These are phyloP conservation scores for Zootoca vivipara DNA, from an alignment of 2,113 vertebrate species.

Conservation along the genomic window DNA sequence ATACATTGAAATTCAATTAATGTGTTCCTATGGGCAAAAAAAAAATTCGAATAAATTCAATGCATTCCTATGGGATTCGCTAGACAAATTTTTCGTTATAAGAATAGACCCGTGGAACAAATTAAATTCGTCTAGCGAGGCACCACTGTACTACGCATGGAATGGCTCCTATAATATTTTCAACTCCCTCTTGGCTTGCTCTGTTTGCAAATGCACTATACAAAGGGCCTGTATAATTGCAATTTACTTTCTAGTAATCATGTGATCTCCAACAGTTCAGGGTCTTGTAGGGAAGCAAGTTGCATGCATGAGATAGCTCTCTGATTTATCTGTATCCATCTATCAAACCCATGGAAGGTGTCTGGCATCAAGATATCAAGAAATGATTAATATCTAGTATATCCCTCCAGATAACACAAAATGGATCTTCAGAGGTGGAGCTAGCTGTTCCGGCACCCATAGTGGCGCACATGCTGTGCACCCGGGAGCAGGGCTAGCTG, in stretches of 20 bases:
- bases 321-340: background rate
- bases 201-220: background rate
- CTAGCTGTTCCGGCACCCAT: no score
- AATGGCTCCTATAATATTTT: background rate
- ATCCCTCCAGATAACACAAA: background rate
- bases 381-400: background rate
- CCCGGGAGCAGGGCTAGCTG: no score
- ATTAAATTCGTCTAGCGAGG: no score
- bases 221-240: background rate
- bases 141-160: background rate
- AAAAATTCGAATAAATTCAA: no score
- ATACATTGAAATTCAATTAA: no score
- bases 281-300: background rate
- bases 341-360: background rate
- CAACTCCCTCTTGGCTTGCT: background rate
- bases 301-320: background rate
- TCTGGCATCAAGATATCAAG: background rate
- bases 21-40: no score
- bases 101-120: no score
- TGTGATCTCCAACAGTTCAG: background rate
- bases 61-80: no score
- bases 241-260: background rate
- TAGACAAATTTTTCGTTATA: no score
- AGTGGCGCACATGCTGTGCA: no score
- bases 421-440: background rate